These are phyloP conservation scores for Ivindomyrus marchei DNA, from an alignment of 2,113 vertebrate species.

Conservation along the genomic window DNA sequence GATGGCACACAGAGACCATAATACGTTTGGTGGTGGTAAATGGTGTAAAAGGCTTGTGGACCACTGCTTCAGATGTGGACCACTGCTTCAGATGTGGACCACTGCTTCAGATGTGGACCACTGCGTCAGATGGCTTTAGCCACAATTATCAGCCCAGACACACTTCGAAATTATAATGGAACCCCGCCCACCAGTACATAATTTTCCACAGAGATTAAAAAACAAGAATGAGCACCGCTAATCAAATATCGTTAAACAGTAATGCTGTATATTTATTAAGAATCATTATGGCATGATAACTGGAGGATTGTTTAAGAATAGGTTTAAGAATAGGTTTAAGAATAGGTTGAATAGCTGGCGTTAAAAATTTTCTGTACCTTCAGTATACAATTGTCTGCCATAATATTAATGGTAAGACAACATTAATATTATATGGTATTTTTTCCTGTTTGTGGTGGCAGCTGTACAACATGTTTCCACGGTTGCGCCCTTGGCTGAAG, in stretches of 20 bases:
- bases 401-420: background rate
- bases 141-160: background rate
- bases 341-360: background rate
- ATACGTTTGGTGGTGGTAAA: background rate
- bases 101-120: background rate
- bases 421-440: background rate
- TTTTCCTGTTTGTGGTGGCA: background rate
- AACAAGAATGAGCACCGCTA: background rate
- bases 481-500: slow-evolving; percentile 41
- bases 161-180: background rate
- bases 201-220: background rate
- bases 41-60: background rate
- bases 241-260: background rate
- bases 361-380: background rate
- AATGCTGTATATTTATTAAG: background rate
- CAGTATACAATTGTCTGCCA: background rate
- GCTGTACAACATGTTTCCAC: slow-evolving; percentile 56
- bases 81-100: background rate
- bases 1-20: background rate
- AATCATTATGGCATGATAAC: background rate
- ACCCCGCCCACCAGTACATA: background rate
- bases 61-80: background rate
- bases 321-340: background rate
- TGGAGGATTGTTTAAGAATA: background rate
- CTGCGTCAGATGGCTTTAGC: background rate